Conservation (phyloP, 2,888 invertebrate species). For the Sarcophaga carnaria region DNA sequence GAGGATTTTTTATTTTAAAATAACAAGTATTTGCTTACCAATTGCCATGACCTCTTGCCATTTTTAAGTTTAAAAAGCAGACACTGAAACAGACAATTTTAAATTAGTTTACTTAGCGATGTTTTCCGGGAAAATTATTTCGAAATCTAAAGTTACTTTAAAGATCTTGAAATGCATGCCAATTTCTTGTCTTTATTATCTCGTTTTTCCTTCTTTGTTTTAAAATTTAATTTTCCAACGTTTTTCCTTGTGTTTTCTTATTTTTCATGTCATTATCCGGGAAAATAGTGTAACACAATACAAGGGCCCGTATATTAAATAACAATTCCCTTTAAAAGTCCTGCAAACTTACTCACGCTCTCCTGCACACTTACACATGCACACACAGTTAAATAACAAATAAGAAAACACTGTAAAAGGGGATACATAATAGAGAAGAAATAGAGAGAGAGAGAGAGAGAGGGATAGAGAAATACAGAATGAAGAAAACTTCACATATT, state of each 20-base stretch:
- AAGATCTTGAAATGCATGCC: background rate
- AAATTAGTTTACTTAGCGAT: no score
- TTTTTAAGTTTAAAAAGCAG: no score
- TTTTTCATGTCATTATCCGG: conserved; percentile 16
- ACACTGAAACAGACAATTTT: no score
- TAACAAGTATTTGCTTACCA: no score
- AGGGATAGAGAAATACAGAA: background rate
- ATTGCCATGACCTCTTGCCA: no score
- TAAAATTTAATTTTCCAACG: background rate
- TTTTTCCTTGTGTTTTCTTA: background rate
- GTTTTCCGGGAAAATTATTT: no score
- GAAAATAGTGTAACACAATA: conserved; percentile 16
- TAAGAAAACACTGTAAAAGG: background rate
- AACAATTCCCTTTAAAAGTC: conserved; percentile 27
- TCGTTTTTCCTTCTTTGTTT: background rate
- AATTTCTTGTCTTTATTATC: background rate
- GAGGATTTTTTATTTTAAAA: no score
- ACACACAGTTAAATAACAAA: background rate
- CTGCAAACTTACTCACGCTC: background rate
- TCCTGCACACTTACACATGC: background rate
- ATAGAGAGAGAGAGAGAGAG: background rate
- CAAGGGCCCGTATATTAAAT: conserved; percentile 19
- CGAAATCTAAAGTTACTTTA: no score
- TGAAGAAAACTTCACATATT: conserved; percentile 32
- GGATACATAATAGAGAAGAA: background rate